Evolutionary conservation across 2,113 vertebrate genomes (phyloP).

Genomic region (Spea bombifrons): DNA sequence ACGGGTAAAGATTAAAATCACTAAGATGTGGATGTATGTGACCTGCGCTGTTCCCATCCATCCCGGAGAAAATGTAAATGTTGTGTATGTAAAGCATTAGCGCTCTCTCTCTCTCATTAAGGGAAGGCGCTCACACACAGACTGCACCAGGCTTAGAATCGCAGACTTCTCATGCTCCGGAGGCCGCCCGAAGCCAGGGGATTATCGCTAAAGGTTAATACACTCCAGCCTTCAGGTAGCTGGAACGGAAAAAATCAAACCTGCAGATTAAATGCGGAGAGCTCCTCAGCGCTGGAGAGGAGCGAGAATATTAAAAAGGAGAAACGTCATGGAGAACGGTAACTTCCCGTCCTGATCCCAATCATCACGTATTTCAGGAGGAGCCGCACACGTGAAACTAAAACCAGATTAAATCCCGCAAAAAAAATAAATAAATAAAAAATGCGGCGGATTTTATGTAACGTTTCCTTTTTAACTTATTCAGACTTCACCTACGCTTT

Average conservation of each 20-base stretch:
- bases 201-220: constrained; percentile 27
- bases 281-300: background rate
- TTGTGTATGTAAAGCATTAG: constrained; percentile 26
- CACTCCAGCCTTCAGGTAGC: constrained; percentile 8
- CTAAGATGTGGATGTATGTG: no score
- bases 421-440: no score
- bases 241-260: background rate
- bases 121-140: constrained; percentile 20
- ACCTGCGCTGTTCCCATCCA: background rate
- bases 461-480: no score
- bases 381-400: no score
- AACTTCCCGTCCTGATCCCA: background rate
- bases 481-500: no score
- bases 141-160: constrained; percentile 7
- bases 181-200: constrained; percentile 8
- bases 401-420: no score
- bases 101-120: constrained; percentile 33
- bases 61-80: background rate
- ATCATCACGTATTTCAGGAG: no score
- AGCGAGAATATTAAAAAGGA: background rate
- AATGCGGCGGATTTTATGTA: no score
- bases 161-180: background rate
- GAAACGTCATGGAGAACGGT: background rate
- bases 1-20: no score
- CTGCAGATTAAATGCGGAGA: background rate